Base-by-base conservation (phyloP, 1,140 invertebrate genomes). In the Penaeus chinensis region DNA sequence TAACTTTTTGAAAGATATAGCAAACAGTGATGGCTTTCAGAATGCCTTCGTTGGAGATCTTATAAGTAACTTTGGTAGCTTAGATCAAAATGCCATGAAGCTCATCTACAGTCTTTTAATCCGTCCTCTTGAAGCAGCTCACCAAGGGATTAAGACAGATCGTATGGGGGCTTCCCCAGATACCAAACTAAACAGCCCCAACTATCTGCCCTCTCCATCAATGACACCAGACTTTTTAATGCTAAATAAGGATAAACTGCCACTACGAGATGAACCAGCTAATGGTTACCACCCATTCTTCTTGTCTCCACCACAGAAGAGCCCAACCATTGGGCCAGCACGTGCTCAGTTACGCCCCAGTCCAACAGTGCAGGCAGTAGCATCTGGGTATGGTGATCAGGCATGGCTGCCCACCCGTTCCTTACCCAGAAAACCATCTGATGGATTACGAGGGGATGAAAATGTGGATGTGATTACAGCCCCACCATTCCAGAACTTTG, bases 81-180 rank as follows among this genome's bases (percentile, higher is more conserved):
- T 90, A 81, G 88, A 90, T 66, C 87, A 90, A 74, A 90, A 90
- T 65, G 89, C 89, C 24, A 71, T 90, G 83, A 89, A 88, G 60
- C 81, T 90, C 2, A 84, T 90, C 61, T 90, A 90, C 84, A 90
- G 85, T 62, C 69, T 90, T 16, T 74, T 90, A 8, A 90, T 90
- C 66, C 63, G 87, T 10, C 89, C 89, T 18, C 78, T 90, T 62
- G 87, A 88, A 24, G 65, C 63, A 13, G 61, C 77, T n/a, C 32
- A 42, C 18, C 19, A 20, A 22, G 78, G 32, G 5, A 63, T 66
- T 19, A 84, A 88, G 69, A 27, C 71, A 16, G 85, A 90, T 24
- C 61, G 65, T 0, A 13, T 71, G 27, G 82, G 76, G 13, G 60
- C 24, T n/a, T 76, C 65, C 37, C 60, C 63, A n/a, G 82, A 84